These are phyloP conservation scores for Camponotus fellah DNA, from an alignment of 2,888 invertebrate genomes.

Conservation along the genomic window DNA sequence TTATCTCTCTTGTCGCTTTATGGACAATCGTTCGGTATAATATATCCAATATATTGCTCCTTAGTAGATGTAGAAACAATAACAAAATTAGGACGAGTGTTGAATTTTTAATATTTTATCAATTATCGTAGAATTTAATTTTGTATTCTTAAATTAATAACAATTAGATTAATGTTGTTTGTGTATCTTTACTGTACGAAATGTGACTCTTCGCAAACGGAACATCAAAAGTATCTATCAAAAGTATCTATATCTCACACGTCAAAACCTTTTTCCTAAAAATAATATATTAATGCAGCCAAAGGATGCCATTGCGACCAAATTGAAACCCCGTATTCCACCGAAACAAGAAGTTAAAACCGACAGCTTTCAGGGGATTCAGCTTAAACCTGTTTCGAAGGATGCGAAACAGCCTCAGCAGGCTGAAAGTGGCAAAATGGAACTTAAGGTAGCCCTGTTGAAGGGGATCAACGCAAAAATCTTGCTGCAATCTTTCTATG, in stretches of 20 bases:
- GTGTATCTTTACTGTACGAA: background rate
- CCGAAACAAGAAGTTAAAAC: constrained; percentile 86
- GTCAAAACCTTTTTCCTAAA: constrained; percentile 44
- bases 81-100: constrained; percentile 23
- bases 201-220: background rate
- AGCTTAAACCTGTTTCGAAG: constrained; percentile 88
- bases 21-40: constrained; percentile 9
- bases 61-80: constrained; percentile 34
- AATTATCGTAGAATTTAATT: constrained; percentile 23
- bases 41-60: constrained; percentile 13
- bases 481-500: constrained; percentile 54
- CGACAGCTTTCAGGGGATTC: constrained; percentile 88
- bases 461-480: constrained; percentile 57
- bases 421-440: constrained; percentile 81
- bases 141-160: constrained; percentile 28
- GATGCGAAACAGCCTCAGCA: constrained; percentile 78
- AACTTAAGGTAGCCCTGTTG: constrained; percentile 83
- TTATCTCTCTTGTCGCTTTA: background rate
- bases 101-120: constrained; percentile 22
- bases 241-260: background rate
- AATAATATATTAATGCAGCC: constrained; percentile 77
- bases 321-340: constrained; percentile 85
- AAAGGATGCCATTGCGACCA: constrained; percentile 82
- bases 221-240: background rate
- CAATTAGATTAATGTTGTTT: constrained; percentile 12